A percentile compares a stretch with the other conserved stretches of the same genome.
Conservation (phyloP, 2,113 vertebrate species). For the Nettapus auritus region DNA sequence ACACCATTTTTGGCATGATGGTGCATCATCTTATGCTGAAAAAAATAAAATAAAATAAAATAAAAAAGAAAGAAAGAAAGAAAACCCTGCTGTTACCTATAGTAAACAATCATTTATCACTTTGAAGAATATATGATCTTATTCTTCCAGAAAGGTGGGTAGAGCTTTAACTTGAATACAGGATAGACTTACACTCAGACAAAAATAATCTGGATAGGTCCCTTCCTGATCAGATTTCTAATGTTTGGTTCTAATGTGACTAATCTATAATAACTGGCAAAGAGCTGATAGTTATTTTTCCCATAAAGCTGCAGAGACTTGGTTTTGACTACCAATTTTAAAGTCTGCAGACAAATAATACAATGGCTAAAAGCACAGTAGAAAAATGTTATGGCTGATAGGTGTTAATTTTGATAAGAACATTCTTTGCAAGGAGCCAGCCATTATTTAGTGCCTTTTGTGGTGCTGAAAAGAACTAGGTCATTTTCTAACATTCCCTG, state of each 20-base stretch:
- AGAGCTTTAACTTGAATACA: background rate
- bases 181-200: background rate
- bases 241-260: background rate
- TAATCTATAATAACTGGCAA: background rate
- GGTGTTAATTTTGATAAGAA: slow-evolving; percentile 37
- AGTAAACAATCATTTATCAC: slow-evolving; percentile 1
- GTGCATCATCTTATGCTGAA: background rate
- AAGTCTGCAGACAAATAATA: background rate
- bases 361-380: background rate
- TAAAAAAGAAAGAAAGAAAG: background rate
- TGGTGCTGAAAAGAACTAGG: slow-evolving; percentile 18
- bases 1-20: background rate
- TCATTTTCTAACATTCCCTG: slow-evolving; percentile 14
- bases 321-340: background rate
- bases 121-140: background rate
- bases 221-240: background rate
- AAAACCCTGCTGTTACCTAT: background rate
- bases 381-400: background rate
- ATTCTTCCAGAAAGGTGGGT: background rate
- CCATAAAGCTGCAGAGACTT: background rate
- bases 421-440: background rate
- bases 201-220: background rate
- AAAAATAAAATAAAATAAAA: background rate
- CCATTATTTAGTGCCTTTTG: slow-evolving; percentile 31
- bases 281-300: background rate